These are phyloP conservation scores for Argyresthia goedartella DNA, from an alignment of 2,888 invertebrate genomes.

Conservation along the genomic window DNA sequence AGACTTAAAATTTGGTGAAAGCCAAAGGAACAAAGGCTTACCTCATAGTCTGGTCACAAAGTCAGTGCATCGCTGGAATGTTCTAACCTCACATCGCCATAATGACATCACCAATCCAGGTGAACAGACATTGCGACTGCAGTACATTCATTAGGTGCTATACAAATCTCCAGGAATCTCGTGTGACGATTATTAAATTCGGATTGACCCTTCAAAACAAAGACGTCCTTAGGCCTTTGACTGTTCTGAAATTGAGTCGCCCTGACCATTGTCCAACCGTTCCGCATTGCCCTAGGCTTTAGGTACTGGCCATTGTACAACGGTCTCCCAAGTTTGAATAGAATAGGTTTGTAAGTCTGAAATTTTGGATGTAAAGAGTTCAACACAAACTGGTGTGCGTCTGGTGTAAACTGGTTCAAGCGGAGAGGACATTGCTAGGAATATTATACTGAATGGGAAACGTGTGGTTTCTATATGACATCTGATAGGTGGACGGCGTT, in stretches of 20 bases:
- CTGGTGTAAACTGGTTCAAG: neutral
- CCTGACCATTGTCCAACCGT: constrained; percentile 34
- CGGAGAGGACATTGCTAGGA: constrained; percentile 41
- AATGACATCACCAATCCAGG: too few relatives aligned
- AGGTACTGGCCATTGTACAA: constrained; percentile 13
- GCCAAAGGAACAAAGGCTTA: constrained; percentile 11
- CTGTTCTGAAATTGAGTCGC: constrained; percentile 33
- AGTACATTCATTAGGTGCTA: too few relatives aligned
- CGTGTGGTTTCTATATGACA: constrained; percentile 57
- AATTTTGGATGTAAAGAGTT: neutral
- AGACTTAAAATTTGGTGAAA: too few relatives aligned
- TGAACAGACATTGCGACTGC: too few relatives aligned
- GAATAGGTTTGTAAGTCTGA: neutral
- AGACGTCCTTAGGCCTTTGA: constrained; percentile 25
- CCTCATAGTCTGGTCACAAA: constrained; percentile 17
- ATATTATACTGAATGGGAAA: constrained; percentile 48
- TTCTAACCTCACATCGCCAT: neutral
- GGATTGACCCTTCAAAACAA: constrained; percentile 17
- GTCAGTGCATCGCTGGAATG: constrained; percentile 11
- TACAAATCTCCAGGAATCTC: constrained; percentile 2
- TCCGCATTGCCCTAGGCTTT: constrained; percentile 25
- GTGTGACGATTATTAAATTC: constrained; percentile 15
- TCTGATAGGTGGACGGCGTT: constrained; percentile 29
- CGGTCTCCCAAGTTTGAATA: neutral
- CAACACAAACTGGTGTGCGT: neutral